These are phyloP conservation scores for Bovichtus diacanthus DNA, from an alignment of 2,797 vertebrate species.

Conservation along the genomic window DNA sequence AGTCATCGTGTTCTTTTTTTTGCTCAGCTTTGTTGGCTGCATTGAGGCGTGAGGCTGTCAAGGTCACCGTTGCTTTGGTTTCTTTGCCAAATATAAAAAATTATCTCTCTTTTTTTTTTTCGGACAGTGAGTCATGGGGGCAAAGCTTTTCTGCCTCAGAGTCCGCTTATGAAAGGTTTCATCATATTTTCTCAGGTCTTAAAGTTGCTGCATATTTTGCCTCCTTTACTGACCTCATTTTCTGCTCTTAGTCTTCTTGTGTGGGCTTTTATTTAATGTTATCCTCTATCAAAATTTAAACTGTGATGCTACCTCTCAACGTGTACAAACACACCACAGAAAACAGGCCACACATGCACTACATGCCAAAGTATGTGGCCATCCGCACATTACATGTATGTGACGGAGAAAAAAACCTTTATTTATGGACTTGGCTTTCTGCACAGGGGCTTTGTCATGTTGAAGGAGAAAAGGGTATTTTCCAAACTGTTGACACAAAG, in stretches of 20 bases:
- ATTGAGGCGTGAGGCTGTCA: not conserved
- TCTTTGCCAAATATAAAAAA: constrained; percentile 33
- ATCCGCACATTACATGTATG: not conserved
- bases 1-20: constrained; percentile 7
- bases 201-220: not conserved
- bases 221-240: constrained; percentile 17
- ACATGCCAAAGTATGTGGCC: constrained; percentile 1
- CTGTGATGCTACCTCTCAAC: not conserved
- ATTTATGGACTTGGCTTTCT: not conserved
- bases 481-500: no score
- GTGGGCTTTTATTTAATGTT: constrained; percentile 29
- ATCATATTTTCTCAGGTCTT: not conserved
- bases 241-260: not conserved
- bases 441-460: no score
- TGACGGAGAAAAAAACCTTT: not conserved
- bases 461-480: no score
- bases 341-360: constrained; percentile 14
- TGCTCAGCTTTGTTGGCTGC: constrained; percentile 16
- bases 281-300: not conserved
- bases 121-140: constrained; percentile 2
- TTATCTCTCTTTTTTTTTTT: not conserved
- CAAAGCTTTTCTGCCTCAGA: not conserved
- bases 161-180: constrained; percentile 21
- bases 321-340: not conserved
- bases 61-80: constrained; percentile 38